Evolutionary conservation across 2,113 vertebrate species (phyloP).

Genomic region (Paracanthobrama guichenoti): DNA sequence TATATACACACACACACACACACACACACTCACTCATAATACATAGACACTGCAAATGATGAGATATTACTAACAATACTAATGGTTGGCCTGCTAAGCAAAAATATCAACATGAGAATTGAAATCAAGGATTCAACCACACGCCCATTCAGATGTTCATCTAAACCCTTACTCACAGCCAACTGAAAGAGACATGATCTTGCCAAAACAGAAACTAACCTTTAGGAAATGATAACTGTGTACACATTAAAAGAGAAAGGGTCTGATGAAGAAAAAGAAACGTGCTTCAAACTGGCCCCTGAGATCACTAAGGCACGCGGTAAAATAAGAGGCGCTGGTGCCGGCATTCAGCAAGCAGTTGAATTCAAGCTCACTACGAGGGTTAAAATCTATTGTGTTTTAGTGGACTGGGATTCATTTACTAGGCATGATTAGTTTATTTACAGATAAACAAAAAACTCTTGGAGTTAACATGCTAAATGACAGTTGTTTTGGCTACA

Average conservation of each 20-base stretch:
- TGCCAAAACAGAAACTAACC: not conserved
- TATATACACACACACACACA: no score
- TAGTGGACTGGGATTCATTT: constrained; percentile 82
- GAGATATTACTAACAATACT: not conserved
- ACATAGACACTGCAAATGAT: not conserved
- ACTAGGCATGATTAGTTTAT: constrained; percentile 94
- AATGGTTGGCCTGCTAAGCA: not conserved
- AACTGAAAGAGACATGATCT: constrained; percentile 1
- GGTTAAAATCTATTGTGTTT: constrained; percentile 80
- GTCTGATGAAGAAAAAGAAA: constrained; percentile 67
- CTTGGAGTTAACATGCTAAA: constrained; percentile 78
- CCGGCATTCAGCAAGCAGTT: constrained; percentile 82
- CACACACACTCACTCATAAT: no score
- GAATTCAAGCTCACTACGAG: constrained; percentile 81
- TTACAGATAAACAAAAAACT: constrained; percentile 77
- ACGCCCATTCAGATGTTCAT: not conserved
- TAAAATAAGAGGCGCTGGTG: constrained; percentile 54
- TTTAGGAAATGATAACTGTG: constrained; percentile 2
- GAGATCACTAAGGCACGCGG: constrained; percentile 59
- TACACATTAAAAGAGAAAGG: constrained; percentile 62
- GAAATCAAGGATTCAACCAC: not conserved
- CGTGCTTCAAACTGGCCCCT: constrained; percentile 59
- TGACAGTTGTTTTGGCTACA: constrained; percentile 63
- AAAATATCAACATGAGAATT: not conserved
- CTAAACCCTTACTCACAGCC: not conserved